Evolutionary conservation across 2,888 invertebrate species (phyloP).

Genomic region (Stenolophus ochropezus): DNA sequence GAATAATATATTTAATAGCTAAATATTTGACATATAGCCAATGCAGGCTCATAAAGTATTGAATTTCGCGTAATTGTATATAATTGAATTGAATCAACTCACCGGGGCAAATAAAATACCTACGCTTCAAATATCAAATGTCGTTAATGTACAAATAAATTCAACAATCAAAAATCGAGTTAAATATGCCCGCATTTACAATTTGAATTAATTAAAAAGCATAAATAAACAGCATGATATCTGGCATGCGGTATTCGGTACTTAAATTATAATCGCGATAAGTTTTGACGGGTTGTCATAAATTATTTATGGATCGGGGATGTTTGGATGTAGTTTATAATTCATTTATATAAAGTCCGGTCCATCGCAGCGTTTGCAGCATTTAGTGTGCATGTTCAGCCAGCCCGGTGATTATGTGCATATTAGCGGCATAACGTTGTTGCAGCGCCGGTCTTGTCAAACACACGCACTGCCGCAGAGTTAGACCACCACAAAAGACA

Average conservation of each 20-base stretch:
- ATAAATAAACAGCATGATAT: background rate
- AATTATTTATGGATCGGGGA: conserved; percentile 12
- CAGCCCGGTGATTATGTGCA: conserved; percentile 42
- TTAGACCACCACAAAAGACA: conserved; percentile 17
- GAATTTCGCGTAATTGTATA: conserved; percentile 19
- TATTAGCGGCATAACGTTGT: conserved; percentile 32
- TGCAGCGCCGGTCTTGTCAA: conserved; percentile 20
- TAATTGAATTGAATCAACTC: conserved; percentile 23
- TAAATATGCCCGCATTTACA: conserved; percentile 23
- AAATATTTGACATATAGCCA: background rate
- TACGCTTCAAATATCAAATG: conserved; percentile 43
- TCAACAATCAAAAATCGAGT: conserved; percentile 26
- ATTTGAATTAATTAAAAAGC: conserved; percentile 5
- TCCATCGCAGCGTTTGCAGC: background rate
- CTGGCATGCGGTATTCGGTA: conserved; percentile 1
- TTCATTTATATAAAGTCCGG: background rate
- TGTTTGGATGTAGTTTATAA: background rate
- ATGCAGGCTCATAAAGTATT: background rate
- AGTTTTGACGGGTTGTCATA: conserved; percentile 15
- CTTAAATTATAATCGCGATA: conserved; percentile 30
- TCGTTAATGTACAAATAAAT: conserved; percentile 35
- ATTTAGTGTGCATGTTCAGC: conserved; percentile 29
- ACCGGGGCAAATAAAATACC: conserved; percentile 1
- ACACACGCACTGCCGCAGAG: background rate
- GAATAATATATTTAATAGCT: background rate